These are phyloP conservation scores for Procambarus clarkii DNA, from an alignment of 1,140 invertebrate species.

Conservation along the genomic window DNA sequence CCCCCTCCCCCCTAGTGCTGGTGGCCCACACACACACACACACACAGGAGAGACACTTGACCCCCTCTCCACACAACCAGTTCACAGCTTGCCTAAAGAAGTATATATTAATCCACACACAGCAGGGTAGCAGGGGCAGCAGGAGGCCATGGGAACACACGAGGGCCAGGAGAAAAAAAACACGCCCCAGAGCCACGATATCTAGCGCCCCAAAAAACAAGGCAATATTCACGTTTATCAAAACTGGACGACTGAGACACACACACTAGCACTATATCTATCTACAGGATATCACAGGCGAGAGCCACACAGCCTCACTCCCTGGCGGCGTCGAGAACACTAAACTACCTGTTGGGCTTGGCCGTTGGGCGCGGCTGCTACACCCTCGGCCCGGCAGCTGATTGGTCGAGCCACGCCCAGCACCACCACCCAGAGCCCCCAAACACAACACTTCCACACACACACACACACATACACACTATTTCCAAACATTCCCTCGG, in stretches of 20 bases:
- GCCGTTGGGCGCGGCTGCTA: constrained; percentile 50
- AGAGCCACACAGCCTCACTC: constrained; percentile 58
- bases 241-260: constrained; percentile 1
- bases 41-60: no score
- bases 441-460: constrained; percentile 31
- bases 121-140: no score
- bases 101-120: constrained; percentile 53
- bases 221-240: constrained; percentile 5
- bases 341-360: constrained; percentile 65
- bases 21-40: no score
- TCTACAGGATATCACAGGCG: constrained; percentile 63
- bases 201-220: no score
- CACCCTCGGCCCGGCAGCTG: constrained; percentile 52
- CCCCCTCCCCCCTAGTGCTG: no score
- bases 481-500: neutral
- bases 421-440: constrained; percentile 41
- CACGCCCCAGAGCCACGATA: neutral
- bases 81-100: no score
- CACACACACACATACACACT: no score
- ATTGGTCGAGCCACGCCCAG: constrained; percentile 61
- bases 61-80: no score
- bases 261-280: constrained; percentile 52
- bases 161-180: neutral
- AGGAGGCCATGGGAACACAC: no score
- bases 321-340: constrained; percentile 51